A percentile compares a stretch with the other conserved stretches of the same genome.
phyloP scores from a whole-genome alignment of 2,888 invertebrate species.

The Cotesia congregata region DNA sequence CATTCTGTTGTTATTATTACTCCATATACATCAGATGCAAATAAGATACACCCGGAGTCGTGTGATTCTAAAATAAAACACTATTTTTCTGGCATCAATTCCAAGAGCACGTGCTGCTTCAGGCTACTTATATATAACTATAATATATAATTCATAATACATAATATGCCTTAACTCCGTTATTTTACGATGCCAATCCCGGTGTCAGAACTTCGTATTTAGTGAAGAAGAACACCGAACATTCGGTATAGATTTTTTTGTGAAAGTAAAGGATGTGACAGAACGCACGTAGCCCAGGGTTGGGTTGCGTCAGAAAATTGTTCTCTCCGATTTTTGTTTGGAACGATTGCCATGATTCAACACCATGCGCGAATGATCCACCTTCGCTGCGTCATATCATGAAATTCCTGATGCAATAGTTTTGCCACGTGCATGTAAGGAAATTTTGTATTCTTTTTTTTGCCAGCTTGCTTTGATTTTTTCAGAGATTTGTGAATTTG shows the following conservation, averaged over 20 bases:
- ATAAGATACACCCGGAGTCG: slow-evolving; percentile 29
- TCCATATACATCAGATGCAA: slow-evolving; percentile 22
- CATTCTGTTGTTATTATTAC: slow-evolving; percentile 43
- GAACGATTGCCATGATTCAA: background rate
- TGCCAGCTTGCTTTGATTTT: background rate
- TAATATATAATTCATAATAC: no score
- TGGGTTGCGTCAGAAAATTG: background rate
- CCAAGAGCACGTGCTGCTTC: slow-evolving; percentile 20
- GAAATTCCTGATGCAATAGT: background rate
- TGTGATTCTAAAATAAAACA: slow-evolving; percentile 25
- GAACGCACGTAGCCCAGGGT: background rate
- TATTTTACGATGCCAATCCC: no score
- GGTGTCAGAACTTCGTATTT: no score
- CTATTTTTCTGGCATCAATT: slow-evolving; percentile 21
- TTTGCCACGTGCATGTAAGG: background rate
- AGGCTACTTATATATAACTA: slow-evolving; percentile 3
- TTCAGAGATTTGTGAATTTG: background rate
- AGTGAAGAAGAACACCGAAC: background rate
- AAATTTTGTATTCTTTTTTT: background rate
- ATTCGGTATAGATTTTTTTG: background rate
- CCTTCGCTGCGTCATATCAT: background rate
- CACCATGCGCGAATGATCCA: background rate
- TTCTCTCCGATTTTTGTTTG: background rate
- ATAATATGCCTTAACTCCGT: no score
- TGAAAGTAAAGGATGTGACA: background rate